These are phyloP conservation scores for Xenotilapia leptura DNA, from an alignment of 2,113 vertebrate species.

Conservation along the genomic window DNA sequence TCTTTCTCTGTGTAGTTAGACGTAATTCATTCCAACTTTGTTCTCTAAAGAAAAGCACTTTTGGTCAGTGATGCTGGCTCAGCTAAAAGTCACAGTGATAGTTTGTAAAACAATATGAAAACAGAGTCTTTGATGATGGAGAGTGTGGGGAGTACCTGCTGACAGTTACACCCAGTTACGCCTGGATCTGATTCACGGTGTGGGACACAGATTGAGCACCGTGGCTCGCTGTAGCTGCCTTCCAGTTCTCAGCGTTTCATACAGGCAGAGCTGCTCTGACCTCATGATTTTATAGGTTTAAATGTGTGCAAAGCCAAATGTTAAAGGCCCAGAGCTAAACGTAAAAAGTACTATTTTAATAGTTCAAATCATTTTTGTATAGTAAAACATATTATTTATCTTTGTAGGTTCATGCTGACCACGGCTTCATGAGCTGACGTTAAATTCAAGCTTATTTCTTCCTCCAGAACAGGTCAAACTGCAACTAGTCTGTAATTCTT, in stretches of 20 bases:
- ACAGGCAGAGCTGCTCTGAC: not conserved
- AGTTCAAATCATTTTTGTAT: slow-evolving; percentile 12
- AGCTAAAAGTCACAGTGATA: slow-evolving; percentile 38
- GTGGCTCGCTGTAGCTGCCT: not conserved
- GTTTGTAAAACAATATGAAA: slow-evolving; percentile 51
- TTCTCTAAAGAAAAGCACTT: slow-evolving; percentile 76
- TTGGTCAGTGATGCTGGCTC: slow-evolving; percentile 78
- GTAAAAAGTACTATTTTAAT: slow-evolving; percentile 1
- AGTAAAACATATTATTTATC: slow-evolving; percentile 16
- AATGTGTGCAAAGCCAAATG: not conserved
- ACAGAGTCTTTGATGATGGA: slow-evolving; percentile 62
- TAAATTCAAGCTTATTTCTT: not conserved
- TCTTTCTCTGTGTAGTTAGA: slow-evolving; percentile 30
- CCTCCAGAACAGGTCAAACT: not conserved
- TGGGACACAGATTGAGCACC: not conserved
- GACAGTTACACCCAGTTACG: not conserved
- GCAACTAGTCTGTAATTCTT: not conserved
- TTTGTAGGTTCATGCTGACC: not conserved
- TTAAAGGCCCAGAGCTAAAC: not conserved
- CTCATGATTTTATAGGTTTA: not conserved
- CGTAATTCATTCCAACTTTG: slow-evolving; percentile 82
- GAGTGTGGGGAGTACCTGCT: not conserved
- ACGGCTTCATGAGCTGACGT: not conserved
- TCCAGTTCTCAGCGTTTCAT: not conserved
- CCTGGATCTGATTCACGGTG: not conserved